Base-by-base conservation (phyloP, 2,113 vertebrate species). In the Mirza zaza region DNA sequence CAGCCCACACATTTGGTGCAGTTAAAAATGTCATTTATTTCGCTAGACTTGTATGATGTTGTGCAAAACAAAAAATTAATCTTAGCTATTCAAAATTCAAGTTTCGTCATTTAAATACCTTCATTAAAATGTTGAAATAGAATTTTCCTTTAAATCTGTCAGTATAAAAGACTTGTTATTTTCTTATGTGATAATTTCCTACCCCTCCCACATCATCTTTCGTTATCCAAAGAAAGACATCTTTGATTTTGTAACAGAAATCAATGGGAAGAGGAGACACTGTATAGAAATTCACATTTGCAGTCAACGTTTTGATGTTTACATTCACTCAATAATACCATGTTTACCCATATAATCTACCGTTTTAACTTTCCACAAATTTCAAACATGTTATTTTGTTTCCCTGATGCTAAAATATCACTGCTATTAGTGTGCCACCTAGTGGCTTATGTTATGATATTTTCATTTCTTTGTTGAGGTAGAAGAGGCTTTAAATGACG, bases 401-500 rank as follows among this genome's bases (percentile, higher is more conserved):
- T 0, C 8, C 55, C 39, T 34, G 15, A 70, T 25, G 18, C 6
- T 25, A 5, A 12, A 71, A 13, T 29, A 93, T 94, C 70, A 23
- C 55, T 73, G 86, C 93, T 93, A 14, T 73, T 91, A 59, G 93
- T 59, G 14, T 27, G 93, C 97, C 97, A 97, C 67, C 97, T 97
- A 95, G 97, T 93, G 97, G 94, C 13, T 52, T 0, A 29, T 25
- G 0, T 8, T 70, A 45, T 65, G 68, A 48, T 68, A 29, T 61
- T 85, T 82, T 87, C 52, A 87, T 11, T 21, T 79, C 59, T 96
- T 80, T 67, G 52, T 42, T 96, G 91, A 63, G 4, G 3, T 20
- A 15, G 5, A 76, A 52, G 25, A n/a, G 20, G 1, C 18, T 70
- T 87, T 25, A 83, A 42, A 59, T 8, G 20, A 25, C 21, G 8